Evolutionary conservation across 2,888 invertebrate genomes (phyloP).

Genomic region (Myathropa florea): DNA sequence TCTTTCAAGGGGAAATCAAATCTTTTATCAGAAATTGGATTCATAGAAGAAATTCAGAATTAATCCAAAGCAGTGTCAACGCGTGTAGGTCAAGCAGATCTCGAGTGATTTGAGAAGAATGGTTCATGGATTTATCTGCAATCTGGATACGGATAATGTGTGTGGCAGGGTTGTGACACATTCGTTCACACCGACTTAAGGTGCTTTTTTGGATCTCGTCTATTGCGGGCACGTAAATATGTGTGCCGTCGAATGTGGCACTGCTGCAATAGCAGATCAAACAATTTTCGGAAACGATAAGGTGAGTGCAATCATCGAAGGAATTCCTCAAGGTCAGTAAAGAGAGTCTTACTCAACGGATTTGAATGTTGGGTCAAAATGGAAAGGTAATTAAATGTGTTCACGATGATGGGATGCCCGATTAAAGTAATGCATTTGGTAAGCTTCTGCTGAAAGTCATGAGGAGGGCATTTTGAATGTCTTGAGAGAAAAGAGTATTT

Average conservation of each 20-base stretch:
- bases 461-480: background rate
- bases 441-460: background rate
- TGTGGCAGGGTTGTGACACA: background rate
- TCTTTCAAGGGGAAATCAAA: background rate
- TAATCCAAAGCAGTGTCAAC: background rate
- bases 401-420: background rate
- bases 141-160: background rate
- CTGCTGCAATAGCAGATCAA: background rate
- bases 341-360: background rate
- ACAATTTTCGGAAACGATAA: background rate
- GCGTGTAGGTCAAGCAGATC: background rate
- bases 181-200: background rate
- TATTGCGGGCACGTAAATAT: background rate
- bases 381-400: background rate
- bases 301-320: background rate
- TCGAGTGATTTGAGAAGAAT: background rate
- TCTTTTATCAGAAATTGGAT: background rate
- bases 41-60: background rate
- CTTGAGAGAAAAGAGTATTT: no score
- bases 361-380: background rate
- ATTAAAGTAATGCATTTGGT: no score
- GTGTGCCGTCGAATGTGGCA: background rate
- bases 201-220: background rate
- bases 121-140: background rate
- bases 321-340: background rate